Conservation (phyloP, 37 sponge, comb jelly and placozoan genomes). For the Oopsacas minuta region DNA sequence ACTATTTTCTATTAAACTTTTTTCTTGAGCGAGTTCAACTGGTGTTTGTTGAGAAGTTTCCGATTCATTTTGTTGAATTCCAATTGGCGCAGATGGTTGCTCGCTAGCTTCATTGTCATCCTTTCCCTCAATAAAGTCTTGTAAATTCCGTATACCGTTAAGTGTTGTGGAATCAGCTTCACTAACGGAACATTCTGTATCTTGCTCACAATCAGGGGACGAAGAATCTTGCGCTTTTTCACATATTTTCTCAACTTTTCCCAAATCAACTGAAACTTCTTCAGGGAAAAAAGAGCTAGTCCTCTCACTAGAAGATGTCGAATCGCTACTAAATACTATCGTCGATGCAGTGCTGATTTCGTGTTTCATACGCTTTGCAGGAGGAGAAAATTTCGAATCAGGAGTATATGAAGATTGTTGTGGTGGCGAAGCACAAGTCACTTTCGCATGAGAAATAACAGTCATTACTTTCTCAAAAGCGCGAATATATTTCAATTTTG, state of each 20-base stretch:
- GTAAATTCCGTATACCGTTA: not conserved
- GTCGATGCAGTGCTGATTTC: not conserved
- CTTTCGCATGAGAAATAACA: constrained; percentile 1
- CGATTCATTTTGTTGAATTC: not conserved
- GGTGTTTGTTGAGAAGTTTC: not conserved
- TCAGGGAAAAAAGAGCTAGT: not conserved
- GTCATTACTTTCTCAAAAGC: constrained; percentile 73
- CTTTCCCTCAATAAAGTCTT: not conserved
- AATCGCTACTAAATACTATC: not conserved
- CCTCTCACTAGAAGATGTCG: not conserved
- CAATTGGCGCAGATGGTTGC: not conserved
- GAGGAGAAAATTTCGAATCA: not conserved
- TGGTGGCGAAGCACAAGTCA: not conserved
- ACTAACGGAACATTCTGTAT: not conserved
- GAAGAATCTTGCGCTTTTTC: not conserved
- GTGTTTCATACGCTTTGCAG: not conserved
- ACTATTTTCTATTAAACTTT: too few species aligned
- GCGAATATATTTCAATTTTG: constrained; percentile 51
- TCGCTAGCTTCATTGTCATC: not conserved
- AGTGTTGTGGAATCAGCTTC: not conserved
- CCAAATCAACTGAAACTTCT: not conserved
- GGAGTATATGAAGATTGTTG: not conserved
- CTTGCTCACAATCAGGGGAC: not conserved
- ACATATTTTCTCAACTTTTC: not conserved
- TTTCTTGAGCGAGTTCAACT: not conserved